Conservation (phyloP, 92 coral and sea anemone genomes). For the Galaxea fascicularis region DNA sequence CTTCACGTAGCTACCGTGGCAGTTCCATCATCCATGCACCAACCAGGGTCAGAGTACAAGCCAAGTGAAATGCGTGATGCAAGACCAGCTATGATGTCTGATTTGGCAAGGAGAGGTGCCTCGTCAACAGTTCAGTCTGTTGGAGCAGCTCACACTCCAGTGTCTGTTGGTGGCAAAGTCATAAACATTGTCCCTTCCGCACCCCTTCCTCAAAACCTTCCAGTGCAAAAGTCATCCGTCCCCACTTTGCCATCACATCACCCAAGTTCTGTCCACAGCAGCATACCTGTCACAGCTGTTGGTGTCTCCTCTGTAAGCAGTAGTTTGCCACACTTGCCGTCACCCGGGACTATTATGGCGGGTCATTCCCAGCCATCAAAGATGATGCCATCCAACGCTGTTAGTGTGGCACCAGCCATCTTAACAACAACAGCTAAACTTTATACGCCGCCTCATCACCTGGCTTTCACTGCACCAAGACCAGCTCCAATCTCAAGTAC, state of each 20-base stretch:
- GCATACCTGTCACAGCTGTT: constrained; percentile 39
- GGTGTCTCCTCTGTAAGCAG: constrained; percentile 43
- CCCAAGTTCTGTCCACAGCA: constrained; percentile 41
- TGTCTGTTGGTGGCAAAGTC: constrained; percentile 62
- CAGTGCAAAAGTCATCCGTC: constrained; percentile 52
- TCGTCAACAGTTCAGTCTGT: constrained; percentile 60
- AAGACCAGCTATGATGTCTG: constrained; percentile 66
- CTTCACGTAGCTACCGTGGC: constrained; percentile 49
- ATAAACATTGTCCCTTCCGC: constrained; percentile 55
- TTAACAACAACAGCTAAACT: constrained; percentile 50
- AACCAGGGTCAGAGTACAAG: constrained; percentile 63
- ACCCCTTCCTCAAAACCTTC: constrained; percentile 54
- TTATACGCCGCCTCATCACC: constrained; percentile 53
- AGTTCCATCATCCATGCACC: constrained; percentile 55
- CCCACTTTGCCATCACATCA: constrained; percentile 55
- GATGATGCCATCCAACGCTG: constrained; percentile 47
- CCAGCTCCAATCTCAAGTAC: constrained; percentile 56
- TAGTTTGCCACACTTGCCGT: constrained; percentile 53
- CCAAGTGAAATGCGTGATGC: constrained; percentile 59
- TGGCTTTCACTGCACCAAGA: constrained; percentile 54
- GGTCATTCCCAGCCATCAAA: constrained; percentile 56
- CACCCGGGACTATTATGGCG: constrained; percentile 30
- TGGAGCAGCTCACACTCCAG: constrained; percentile 46
- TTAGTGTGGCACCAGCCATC: constrained; percentile 55
- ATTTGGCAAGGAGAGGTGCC: constrained; percentile 54